These are phyloP conservation scores for Exaiptasia diaphana DNA, from an alignment of 64 coral and sea anemone species.

Conservation along the genomic window DNA sequence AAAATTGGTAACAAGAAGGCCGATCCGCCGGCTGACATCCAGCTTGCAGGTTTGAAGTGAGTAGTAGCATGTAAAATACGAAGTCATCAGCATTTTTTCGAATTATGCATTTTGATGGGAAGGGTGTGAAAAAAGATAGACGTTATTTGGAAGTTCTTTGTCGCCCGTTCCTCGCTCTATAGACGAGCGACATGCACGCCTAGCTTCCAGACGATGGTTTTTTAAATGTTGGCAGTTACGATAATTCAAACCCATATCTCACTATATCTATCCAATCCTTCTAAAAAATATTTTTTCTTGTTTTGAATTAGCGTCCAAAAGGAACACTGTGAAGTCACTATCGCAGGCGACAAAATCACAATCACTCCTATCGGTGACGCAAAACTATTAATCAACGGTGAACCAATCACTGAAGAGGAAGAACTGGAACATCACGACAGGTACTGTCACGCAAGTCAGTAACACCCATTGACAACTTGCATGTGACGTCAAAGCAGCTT, in stretches of 20 bases:
- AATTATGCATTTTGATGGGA: too few species aligned
- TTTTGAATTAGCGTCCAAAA: conserved; percentile 90
- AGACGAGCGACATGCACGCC: too few species aligned
- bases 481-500: too few species aligned
- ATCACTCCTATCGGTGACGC: conserved; percentile 65
- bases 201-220: too few species aligned
- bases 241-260: too few species aligned
- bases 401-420: conserved; percentile 84
- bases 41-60: conserved; percentile 79
- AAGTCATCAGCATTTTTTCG: too few species aligned
- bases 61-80: background rate
- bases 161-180: too few species aligned
- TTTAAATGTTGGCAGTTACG: too few species aligned
- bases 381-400: conserved; percentile 87
- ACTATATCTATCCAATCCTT: too few species aligned
- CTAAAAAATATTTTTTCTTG: too few species aligned
- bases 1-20: conserved; percentile 91
- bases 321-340: conserved; percentile 75
- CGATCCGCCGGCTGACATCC: conserved; percentile 79
- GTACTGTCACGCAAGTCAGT: conserved; percentile 10
- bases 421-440: conserved; percentile 86
- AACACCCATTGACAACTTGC: background rate
- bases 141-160: too few species aligned
- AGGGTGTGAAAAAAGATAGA: too few species aligned
- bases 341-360: conserved; percentile 37